A percentile compares a stretch with the other conserved stretches of the same genome.
phyloP scores from a whole-genome alignment of 2,888 invertebrate genomes.

The Acleris holmiana region DNA sequence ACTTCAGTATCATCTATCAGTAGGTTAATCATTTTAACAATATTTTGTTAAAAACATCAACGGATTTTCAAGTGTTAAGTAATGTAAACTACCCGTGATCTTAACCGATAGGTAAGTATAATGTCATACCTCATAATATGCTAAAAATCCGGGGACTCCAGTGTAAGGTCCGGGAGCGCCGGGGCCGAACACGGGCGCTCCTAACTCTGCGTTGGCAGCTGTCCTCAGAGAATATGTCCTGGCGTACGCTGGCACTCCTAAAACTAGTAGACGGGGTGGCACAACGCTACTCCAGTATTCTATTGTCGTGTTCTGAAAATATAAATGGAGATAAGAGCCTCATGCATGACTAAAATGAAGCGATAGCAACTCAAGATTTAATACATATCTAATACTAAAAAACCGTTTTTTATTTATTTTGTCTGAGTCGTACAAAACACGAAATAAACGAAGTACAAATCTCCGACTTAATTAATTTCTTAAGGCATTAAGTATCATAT shows the following conservation, averaged over 20 bases:
- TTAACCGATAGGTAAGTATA: neutral
- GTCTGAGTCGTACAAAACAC: too few species aligned
- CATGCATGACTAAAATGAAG: neutral
- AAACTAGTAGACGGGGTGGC: slow-evolving; percentile 86
- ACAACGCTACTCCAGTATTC: slow-evolving; percentile 90
- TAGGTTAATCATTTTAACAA: too few species aligned
- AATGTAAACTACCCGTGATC: neutral
- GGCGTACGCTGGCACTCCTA: slow-evolving; percentile 91
- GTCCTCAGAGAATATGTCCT: slow-evolving; percentile 88
- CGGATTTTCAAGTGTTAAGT: too few species aligned
- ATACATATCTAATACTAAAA: too few species aligned
- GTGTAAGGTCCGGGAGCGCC: slow-evolving; percentile 89
- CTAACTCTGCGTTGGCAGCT: slow-evolving; percentile 77
- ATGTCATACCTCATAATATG: slow-evolving; percentile 89
- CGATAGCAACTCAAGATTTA: neutral
- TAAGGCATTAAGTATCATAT: too few species aligned
- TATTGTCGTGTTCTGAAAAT: slow-evolving; percentile 86
- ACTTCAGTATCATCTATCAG: too few species aligned
- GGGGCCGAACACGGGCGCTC: slow-evolving; percentile 86
- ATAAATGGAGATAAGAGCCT: too few species aligned
- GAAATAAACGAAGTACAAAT: too few species aligned
- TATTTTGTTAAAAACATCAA: too few species aligned
- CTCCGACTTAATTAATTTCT: too few species aligned
- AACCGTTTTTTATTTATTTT: too few species aligned
- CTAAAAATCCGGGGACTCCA: slow-evolving; percentile 88